phyloP scores from a whole-genome alignment of 2,888 invertebrate species.

The Panopea generosa region DNA sequence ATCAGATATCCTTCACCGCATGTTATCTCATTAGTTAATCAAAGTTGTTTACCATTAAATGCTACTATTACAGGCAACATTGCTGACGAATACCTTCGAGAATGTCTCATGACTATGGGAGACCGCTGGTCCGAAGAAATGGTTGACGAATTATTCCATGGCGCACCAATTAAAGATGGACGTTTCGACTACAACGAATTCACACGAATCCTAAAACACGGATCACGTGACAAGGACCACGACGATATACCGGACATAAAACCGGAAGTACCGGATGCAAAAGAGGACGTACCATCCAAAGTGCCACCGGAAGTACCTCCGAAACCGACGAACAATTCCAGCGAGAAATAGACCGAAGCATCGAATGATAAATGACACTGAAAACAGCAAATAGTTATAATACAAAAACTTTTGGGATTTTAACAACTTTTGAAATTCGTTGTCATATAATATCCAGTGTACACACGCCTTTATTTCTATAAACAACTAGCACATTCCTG shows the following conservation, averaged over 20 bases:
- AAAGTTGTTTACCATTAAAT: too few species aligned
- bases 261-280: constrained; percentile 21
- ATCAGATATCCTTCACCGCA: too few species aligned
- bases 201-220: constrained; percentile 83
- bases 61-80: constrained; percentile 74
- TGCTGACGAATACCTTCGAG: constrained; percentile 80
- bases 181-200: constrained; percentile 83
- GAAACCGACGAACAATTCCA: constrained; percentile 29
- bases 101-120: constrained; percentile 84
- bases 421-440: too few species aligned
- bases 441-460: too few species aligned
- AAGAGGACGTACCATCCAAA: constrained; percentile 6
- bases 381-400: too few species aligned
- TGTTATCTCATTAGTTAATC: too few species aligned
- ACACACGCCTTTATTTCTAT: too few species aligned
- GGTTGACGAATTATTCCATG: constrained; percentile 84
- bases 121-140: constrained; percentile 84
- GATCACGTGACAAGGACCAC: constrained; percentile 81
- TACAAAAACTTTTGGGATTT: too few species aligned
- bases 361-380: too few species aligned
- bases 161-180: constrained; percentile 81
- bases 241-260: constrained; percentile 67
- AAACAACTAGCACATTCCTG: too few species aligned
- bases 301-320: constrained; percentile 56
- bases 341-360: constrained; percentile 9